These are phyloP conservation scores for Stegodyphus mimosarum DNA, from an alignment of 1,140 invertebrate genomes.

Conservation along the genomic window DNA sequence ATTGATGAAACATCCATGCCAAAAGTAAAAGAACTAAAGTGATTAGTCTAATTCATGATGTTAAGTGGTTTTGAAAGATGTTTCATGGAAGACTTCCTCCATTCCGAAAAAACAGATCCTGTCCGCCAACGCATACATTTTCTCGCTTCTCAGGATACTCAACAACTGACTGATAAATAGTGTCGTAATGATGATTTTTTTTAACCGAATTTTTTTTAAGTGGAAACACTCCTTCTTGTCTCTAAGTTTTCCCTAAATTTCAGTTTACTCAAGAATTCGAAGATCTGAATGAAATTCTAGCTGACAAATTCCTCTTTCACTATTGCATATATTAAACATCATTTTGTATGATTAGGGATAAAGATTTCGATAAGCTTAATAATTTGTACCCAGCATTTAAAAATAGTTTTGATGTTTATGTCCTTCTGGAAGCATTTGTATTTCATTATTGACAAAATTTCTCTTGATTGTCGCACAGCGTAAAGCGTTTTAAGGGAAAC, in stretches of 20 bases:
- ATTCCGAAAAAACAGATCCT: constrained; percentile 44
- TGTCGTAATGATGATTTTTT: constrained; percentile 24
- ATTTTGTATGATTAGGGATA: no score
- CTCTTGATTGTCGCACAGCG: no score
- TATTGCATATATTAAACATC: no score
- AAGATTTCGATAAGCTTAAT: no score
- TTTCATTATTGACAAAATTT: no score
- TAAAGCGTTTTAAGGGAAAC: no score
- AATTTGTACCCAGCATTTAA: no score
- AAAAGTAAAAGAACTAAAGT: constrained; percentile 34
- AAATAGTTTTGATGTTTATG: no score
- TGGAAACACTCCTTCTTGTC: background rate
- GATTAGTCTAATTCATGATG: constrained; percentile 50
- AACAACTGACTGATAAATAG: constrained; percentile 50
- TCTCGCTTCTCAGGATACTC: constrained; percentile 5
- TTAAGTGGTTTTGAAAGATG: constrained; percentile 57
- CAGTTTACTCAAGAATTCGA: no score
- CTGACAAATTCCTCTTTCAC: no score
- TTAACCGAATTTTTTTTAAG: constrained; percentile 19
- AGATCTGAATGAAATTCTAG: no score
- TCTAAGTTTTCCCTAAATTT: background rate
- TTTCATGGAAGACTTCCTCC: constrained; percentile 46
- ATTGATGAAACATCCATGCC: constrained; percentile 45
- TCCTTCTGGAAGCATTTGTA: no score
- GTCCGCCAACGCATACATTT: constrained; percentile 42